Conservation (phyloP, 2,888 invertebrate genomes). For the Carpatolechia fugitivella region DNA sequence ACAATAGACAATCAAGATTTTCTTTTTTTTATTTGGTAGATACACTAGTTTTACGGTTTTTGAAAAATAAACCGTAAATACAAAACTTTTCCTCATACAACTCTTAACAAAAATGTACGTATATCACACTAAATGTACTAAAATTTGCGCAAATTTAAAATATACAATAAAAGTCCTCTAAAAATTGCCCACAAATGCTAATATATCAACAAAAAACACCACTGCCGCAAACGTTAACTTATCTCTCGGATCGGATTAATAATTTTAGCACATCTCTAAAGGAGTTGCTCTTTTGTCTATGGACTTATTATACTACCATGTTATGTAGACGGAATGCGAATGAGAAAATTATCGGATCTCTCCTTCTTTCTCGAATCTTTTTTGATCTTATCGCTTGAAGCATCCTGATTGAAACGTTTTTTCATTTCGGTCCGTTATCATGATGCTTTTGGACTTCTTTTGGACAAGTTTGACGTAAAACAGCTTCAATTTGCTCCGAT, state of each 20-base stretch:
- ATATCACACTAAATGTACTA: too few relatives aligned
- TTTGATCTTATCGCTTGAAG: not conserved
- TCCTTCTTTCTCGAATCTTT: conserved; percentile 35
- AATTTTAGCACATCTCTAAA: not conserved
- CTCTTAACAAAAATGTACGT: too few relatives aligned
- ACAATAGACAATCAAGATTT: conserved; percentile 55
- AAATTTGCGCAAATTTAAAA: too few relatives aligned
- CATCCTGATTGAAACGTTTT: not conserved
- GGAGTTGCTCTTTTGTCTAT: conserved; percentile 29
- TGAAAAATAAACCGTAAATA: too few relatives aligned
- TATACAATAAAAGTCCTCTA: too few relatives aligned
- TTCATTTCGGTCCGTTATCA: conserved; percentile 31
- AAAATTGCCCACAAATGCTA: too few relatives aligned
- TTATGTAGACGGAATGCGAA: conserved; percentile 19
- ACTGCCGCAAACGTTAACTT: too few relatives aligned
- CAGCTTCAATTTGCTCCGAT: conserved; percentile 63
- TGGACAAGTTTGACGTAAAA: conserved; percentile 69
- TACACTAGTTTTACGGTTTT: too few relatives aligned
- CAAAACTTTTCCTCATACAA: too few relatives aligned
- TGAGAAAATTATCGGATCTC: conserved; percentile 30
- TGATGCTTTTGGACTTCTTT: conserved; percentile 69
- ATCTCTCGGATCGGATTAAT: too few relatives aligned
- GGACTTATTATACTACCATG: conserved; percentile 28
- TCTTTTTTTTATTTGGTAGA: conserved; percentile 22
- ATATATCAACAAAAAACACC: too few relatives aligned